Percentiles rank a stretch among this genome's conserved stretches.
Conservation (phyloP, 2,797 vertebrate genomes). For the Gadopsis bispinosus region DNA sequence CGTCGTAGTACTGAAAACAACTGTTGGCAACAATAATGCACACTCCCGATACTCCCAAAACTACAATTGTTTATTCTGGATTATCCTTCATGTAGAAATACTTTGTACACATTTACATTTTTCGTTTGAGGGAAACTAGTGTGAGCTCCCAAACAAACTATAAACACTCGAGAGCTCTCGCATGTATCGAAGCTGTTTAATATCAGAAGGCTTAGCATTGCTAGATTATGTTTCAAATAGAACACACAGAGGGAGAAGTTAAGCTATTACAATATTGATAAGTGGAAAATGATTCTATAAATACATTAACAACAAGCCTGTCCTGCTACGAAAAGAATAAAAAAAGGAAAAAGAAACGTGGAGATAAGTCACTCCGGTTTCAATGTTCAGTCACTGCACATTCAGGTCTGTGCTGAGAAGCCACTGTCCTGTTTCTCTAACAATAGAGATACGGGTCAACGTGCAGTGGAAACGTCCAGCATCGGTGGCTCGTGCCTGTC, state of each 20-base stretch:
- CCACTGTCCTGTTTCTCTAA: conserved; percentile 56
- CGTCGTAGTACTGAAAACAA: not conserved
- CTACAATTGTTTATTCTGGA: conserved; percentile 64
- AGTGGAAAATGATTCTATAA: conserved; percentile 65
- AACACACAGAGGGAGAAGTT: conserved; percentile 39
- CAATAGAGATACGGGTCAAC: conserved; percentile 67
- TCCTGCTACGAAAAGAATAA: conserved; percentile 58
- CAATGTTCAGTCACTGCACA: conserved; percentile 60
- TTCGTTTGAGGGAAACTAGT: conserved; percentile 51
- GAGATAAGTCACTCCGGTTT: conserved; percentile 54
- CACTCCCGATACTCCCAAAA: conserved; percentile 52
- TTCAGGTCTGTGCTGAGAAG: conserved; percentile 47
- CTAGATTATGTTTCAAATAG: conserved; percentile 54
- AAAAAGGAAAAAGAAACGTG: conserved; percentile 55
- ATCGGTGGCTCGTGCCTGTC: conserved; percentile 47
- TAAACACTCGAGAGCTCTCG: conserved; percentile 52
- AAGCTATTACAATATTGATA: conserved; percentile 41
- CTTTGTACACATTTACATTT: conserved; percentile 78
- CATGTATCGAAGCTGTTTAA: conserved; percentile 49
- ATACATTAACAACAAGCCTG: conserved; percentile 73
- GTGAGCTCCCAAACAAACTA: conserved; percentile 49
- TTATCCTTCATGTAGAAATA: conserved; percentile 70
- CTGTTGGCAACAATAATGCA: conserved; percentile 24
- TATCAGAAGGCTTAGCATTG: conserved; percentile 34
- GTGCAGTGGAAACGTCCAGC: conserved; percentile 71